phyloP scores from a whole-genome alignment of 2,888 invertebrate genomes.

The Aleiodes testaceus region DNA sequence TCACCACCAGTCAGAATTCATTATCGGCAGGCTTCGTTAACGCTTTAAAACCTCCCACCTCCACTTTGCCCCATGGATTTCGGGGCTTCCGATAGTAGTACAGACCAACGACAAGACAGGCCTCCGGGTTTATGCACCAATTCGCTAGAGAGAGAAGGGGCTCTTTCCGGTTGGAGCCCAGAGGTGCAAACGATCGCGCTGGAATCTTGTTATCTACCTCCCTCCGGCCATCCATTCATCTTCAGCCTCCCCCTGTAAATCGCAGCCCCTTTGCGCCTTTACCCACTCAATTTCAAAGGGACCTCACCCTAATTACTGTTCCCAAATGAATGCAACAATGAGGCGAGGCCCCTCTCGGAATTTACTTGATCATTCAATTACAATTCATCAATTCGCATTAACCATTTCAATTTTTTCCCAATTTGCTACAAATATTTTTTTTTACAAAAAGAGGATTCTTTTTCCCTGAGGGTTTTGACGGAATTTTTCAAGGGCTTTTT shows the following conservation, averaged over 20 bases:
- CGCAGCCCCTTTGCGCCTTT: background rate
- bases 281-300: slow-evolving; percentile 27
- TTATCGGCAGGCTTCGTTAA: slow-evolving; percentile 60
- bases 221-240: slow-evolving; percentile 32
- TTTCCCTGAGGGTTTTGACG: too few relatives aligned
- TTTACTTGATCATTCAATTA: background rate
- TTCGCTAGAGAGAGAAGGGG: slow-evolving; percentile 39
- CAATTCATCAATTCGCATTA: too few relatives aligned
- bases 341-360: background rate
- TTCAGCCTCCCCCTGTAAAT: background rate
- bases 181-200: slow-evolving; percentile 41
- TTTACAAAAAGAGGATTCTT: too few relatives aligned
- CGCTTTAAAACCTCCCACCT: slow-evolving; percentile 47
- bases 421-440: too few relatives aligned
- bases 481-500: too few relatives aligned
- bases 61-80: slow-evolving; percentile 50
- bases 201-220: slow-evolving; percentile 43
- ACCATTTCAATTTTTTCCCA: too few relatives aligned
- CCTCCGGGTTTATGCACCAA: slow-evolving; percentile 38
- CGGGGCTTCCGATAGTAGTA: slow-evolving; percentile 30
- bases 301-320: slow-evolving; percentile 13
- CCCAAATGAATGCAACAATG: slow-evolving; percentile 14
- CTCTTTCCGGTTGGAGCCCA: slow-evolving; percentile 1
- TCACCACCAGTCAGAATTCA: slow-evolving; percentile 59
- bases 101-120: slow-evolving; percentile 33